Conservation (phyloP, 35 echinoderm and acorn worm genomes). For the Nesometra sesokonis region DNA sequence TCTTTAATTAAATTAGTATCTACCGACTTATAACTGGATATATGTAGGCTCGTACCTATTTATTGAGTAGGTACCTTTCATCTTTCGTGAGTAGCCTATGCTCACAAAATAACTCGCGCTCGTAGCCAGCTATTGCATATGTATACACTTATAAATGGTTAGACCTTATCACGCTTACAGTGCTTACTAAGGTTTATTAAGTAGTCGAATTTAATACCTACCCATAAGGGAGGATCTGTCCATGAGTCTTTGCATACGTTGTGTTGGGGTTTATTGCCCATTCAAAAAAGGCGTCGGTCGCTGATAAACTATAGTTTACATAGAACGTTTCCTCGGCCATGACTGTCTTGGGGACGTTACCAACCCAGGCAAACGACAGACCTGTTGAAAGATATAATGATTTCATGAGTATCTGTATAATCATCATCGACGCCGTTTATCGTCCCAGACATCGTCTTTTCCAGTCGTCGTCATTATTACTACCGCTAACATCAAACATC, state of each 20-base stretch:
- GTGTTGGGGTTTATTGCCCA: constrained; percentile 35
- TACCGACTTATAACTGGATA: too few species aligned
- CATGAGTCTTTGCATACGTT: constrained; percentile 9
- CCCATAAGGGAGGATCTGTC: too few species aligned
- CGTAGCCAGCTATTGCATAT: neutral
- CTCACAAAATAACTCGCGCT: neutral
- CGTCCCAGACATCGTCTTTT: too few species aligned
- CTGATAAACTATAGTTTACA: constrained; percentile 29
- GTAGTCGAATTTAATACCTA: too few species aligned
- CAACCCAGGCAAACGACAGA: constrained; percentile 27
- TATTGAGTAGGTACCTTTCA: too few species aligned
- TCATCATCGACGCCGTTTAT: too few species aligned
- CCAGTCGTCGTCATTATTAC: neutral
- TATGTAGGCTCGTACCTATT: too few species aligned
- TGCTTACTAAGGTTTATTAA: neutral
- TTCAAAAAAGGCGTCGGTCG: constrained; percentile 26
- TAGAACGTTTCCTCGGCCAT: constrained; percentile 32
- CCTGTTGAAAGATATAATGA: constrained; percentile 8
- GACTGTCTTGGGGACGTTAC: constrained; percentile 6
- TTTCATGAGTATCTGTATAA: neutral
- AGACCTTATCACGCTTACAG: neutral
- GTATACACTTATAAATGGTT: neutral
- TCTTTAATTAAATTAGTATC: too few species aligned
- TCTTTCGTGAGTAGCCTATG: too few species aligned
- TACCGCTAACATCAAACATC: neutral